Base-by-base conservation (phyloP, 1,140 invertebrate genomes). In the Lepidurus apus region DNA sequence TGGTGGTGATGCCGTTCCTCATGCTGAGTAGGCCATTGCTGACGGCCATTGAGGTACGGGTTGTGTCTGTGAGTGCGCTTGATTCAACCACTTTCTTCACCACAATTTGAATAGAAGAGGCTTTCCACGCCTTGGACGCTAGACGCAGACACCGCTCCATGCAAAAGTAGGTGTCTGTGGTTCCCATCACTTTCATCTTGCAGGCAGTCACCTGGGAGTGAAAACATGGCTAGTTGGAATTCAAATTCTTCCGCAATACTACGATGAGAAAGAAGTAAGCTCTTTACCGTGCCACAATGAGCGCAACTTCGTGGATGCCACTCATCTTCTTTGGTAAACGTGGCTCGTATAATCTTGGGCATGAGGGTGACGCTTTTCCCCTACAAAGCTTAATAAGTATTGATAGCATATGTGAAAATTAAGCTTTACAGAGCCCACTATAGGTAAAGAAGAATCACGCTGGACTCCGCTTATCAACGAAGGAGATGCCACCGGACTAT, bases 101-200 rank as follows among this genome's bases (percentile, higher is more conserved):
- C 21, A 65, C 21, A 65, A 65, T 65, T 65, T 65, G 53, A 21
- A 65, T 65, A 13, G 53, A 65, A 65, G 53, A 65, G 21, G 53
- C 53, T 65, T 65, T 65, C 53, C 53, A 65, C 7, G 8, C 6
- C 17, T 8, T 4, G 17, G 53, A 65, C 13, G 53, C 53, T n/a
- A 17, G 1, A 7, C 53, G 53, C 17, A 65, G 53, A 65, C 53
- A 65, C 4, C 6, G 17, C 21, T 65, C 53, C 6, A n/a, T 21
- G 13, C 53, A 65, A 65, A 65, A 65, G 13, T 65, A 65, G 8
- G 9, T 7, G 2, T 17, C 8, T 11, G 8, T 65, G 53, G 53
- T 65, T 17, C 53, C 53, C 21, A 65, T 17, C 8, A 21, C 7
- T 65, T 65, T 65, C 53, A 65, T 13, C 13, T 65, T 9, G 53